Evolutionary conservation across 1,140 invertebrate genomes (phyloP), one percentile per base, ranked within the genome.

Genomic region (Palaemon carinicauda): DNA sequence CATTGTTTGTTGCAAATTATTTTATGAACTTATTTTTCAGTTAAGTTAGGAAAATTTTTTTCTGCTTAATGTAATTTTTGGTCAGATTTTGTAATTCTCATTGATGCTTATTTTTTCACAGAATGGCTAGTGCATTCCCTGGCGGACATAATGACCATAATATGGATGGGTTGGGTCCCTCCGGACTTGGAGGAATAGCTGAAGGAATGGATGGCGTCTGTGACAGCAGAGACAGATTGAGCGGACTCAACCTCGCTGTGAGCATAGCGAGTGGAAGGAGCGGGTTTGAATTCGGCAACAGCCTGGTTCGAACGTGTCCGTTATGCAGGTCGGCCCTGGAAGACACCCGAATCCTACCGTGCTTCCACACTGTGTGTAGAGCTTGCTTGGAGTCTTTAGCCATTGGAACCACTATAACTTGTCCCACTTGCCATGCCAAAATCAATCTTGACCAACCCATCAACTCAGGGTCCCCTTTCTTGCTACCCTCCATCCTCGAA

Each of bases 291-390:
- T 51, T 56, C 51, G 60, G 69, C 15, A 82, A 82, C 24, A 65
- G 73, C 24, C 15, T 19, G 17, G 65, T 21, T 12, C 12, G 29
- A 33, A 51, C 65, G 9, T 92, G 92, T 87, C 90, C 91, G 21
- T 78, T 92, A n/a, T 92, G 92, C 89, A 89, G 90, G 56, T 90
- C 90, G 50, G 87, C 89, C 82, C 91, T 90, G 77, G 90, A 91
- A 77, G 91, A 92, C 60, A 91, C 92, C 4, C 90, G 92, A 88
- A 92, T 93, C 50, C 87, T 93, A 65, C 92, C 92, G 50, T 93
- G 92, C 82, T 91, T 93, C 79, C 92, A 93, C 89, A 91, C 92
- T 27, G 92, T 92, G 83, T 93, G 92, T 89, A 90, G 91, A 53
- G 82, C 91, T 84, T 93, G 92, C 89, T 89, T 93, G 50, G 92